phyloP scores from a whole-genome alignment of 2,113 vertebrate species.

The Pogona vitticeps region DNA sequence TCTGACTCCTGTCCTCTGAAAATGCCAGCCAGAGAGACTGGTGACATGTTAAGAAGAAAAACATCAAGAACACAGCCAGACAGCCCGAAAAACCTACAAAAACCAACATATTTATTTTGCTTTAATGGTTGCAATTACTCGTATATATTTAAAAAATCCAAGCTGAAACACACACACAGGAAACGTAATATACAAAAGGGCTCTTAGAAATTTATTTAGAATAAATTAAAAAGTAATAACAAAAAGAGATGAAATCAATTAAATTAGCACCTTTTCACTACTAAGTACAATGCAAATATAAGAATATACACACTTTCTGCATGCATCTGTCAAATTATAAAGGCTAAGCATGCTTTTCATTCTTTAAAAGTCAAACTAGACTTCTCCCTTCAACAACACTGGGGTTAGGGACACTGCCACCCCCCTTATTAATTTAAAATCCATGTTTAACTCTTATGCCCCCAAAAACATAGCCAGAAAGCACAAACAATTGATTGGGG shows the following conservation, averaged over 20 bases:
- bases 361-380: neutral
- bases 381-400: too few species aligned
- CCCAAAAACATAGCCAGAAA: too few species aligned
- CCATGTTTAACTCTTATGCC: too few species aligned
- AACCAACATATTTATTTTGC: neutral
- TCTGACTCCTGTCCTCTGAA: too few species aligned
- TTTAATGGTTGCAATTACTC: neutral
- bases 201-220: neutral
- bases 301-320: neutral
- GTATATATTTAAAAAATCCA: neutral
- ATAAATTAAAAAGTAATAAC: neutral
- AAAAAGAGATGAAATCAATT: neutral
- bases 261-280: neutral
- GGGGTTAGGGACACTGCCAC: too few species aligned
- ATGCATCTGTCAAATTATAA: neutral
- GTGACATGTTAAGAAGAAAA: too few species aligned
- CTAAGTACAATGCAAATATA: neutral
- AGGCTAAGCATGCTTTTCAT: neutral
- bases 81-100: too few species aligned
- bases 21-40: too few species aligned
- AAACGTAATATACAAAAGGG: neutral
- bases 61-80: too few species aligned
- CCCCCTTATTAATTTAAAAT: too few species aligned
- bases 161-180: neutral
- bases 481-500: too few species aligned